A percentile compares a stretch with the other conserved stretches of the same genome.
Conservation (phyloP, 2,888 invertebrate species). For the Beris chalybata region DNA sequence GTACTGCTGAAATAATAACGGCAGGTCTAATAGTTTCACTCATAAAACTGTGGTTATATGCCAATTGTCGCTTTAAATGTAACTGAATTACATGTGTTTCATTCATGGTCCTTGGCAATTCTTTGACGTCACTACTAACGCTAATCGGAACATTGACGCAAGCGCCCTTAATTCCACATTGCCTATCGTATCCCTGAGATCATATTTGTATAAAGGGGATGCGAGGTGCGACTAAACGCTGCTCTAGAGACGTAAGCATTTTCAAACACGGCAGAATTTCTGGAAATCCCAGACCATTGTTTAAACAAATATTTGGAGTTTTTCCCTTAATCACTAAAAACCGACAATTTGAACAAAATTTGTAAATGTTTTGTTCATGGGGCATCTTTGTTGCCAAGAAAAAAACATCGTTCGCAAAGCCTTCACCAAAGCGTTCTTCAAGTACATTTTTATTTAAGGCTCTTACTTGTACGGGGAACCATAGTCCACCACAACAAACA, state of each 20-base stretch:
- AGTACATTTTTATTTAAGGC: neutral
- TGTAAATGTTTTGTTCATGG: neutral
- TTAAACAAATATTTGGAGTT: neutral
- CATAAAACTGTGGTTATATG: constrained; percentile 21
- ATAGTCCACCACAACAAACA: no score
- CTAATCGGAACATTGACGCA: constrained; percentile 41
- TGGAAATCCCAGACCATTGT: neutral
- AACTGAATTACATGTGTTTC: constrained; percentile 39
- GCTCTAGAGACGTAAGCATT: constrained; percentile 39
- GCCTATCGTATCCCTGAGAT: constrained; percentile 39
- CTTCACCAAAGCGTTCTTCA: neutral
- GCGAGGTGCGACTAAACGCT: constrained; percentile 39
- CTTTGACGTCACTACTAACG: constrained; percentile 37
- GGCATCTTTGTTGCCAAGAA: neutral
- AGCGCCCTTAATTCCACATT: constrained; percentile 41
- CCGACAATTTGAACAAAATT: neutral
- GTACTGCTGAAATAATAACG: no score
- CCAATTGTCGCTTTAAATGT: constrained; percentile 37
- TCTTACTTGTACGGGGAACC: neutral
- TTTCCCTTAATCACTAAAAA: neutral
- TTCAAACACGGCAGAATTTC: constrained; percentile 37
- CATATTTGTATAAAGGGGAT: constrained; percentile 40
- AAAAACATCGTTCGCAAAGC: neutral
- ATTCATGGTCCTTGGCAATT: constrained; percentile 35
- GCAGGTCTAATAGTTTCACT: no score